Base-by-base conservation (phyloP, 2,797 vertebrate genomes). In the Gymnothorax reevesii region DNA sequence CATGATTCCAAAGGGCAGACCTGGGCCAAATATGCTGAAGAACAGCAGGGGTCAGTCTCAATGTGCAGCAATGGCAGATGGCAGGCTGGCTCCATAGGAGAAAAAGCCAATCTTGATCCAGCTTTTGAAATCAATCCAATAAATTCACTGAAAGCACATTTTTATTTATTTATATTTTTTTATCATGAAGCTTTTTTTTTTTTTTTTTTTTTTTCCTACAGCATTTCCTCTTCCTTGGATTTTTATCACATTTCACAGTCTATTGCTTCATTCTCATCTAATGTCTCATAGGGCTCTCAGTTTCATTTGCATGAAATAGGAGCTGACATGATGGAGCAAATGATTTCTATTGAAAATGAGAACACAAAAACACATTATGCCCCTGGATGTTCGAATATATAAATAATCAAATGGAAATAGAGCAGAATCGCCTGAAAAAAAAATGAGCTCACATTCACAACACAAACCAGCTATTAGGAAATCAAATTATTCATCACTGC, bases 301-400 rank as follows among this genome's bases (percentile, higher is more conserved):
- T 93, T 92, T 94, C 93, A 95, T 93, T 94, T 94, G 91, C 92
- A 91, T 91, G 91, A 92, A 94, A 93, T 91, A 91, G 93, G 92
- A 95, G 92, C 92, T 93, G 94, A 95, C 93, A 94, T 91, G 94
- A 94, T 93, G 92, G 91, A 92, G 89, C 89, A 91, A 94, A 93
- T 93, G 88, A 94, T 92, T 94, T 93, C 91, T 91, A 90, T 94
- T 94, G 92, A 87, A 84, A 89, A 91, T 83, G 27, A 55, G 54
- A 92, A 89, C 88, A 88, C 57, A 71, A 91, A 88, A 75, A 87
- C 90, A 88, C 89, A 87, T 87, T 88, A 86, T n/a, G 83, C 88
- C 88, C 69, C 85, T 89, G 80, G 87, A 89, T 55, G 42, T 66
- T 62, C 85, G 87, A 83, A 52, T 84, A 86, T 90, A 93, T 92